Percentiles rank a stretch among this genome's conserved stretches.
Conservation (phyloP, 2,797 vertebrate genomes). For the Silurus aristotelis region DNA sequence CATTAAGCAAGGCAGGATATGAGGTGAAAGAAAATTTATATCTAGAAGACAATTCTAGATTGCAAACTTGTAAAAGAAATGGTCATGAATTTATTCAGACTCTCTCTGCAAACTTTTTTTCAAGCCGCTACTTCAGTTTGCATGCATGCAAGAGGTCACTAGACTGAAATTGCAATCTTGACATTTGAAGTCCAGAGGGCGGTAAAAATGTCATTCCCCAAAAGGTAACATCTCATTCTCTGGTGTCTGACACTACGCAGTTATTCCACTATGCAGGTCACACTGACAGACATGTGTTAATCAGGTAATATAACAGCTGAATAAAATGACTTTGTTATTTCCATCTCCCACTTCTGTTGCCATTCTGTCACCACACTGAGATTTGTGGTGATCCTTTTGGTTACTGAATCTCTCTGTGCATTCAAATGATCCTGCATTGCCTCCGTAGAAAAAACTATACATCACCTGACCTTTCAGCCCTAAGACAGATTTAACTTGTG, state of each 20-base stretch:
- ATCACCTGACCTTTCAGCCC: neutral
- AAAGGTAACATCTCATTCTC: slow-evolving; percentile 24
- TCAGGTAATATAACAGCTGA: slow-evolving; percentile 63
- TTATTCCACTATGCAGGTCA: slow-evolving; percentile 6
- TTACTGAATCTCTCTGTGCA: neutral
- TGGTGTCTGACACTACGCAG: slow-evolving; percentile 9
- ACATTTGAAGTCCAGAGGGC: slow-evolving; percentile 4
- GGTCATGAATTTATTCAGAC: neutral
- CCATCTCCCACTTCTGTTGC: slow-evolving; percentile 56
- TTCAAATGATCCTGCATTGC: neutral
- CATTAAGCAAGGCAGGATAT: neutral
- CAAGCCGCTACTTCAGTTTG: slow-evolving; percentile 41
- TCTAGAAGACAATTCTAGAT: neutral
- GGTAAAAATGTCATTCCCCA: slow-evolving; percentile 10
- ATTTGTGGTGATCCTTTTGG: slow-evolving; percentile 14
- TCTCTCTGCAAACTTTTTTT: slow-evolving; percentile 56
- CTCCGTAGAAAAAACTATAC: neutral
- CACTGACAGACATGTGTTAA: slow-evolving; percentile 44
- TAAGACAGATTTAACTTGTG: neutral
- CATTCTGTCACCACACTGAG: neutral
- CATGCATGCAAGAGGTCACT: slow-evolving; percentile 19
- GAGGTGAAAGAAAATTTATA: neutral
- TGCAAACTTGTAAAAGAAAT: neutral
- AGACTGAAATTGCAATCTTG: slow-evolving; percentile 33
- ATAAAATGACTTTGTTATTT: slow-evolving; percentile 67